Conservation (phyloP, 2,888 invertebrate species). For the Polydesmus complanatus region DNA sequence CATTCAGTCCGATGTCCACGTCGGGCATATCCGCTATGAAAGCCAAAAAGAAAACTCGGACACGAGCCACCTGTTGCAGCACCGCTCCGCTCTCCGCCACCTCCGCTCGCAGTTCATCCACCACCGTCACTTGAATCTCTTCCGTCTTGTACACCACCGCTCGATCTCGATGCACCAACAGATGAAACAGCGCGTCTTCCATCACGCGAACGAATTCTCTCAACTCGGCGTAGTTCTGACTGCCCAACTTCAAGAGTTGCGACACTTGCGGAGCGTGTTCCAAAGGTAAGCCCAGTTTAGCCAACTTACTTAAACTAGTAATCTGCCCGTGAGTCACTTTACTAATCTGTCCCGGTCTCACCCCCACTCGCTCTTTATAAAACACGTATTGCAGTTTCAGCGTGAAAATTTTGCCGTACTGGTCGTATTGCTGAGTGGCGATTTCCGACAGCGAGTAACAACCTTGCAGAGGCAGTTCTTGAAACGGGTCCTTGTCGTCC, state of each 20-base stretch:
- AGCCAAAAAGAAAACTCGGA: constrained; percentile 86
- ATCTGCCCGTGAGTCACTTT: constrained; percentile 71
- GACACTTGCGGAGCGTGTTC: constrained; percentile 93
- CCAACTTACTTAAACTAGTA: constrained; percentile 81
- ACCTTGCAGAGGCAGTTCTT: constrained; percentile 83
- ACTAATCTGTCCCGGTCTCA: constrained; percentile 83
- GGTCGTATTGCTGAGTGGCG: constrained; percentile 89
- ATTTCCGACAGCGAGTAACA: constrained; percentile 92
- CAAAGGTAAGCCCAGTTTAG: constrained; percentile 85
- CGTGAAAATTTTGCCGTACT: constrained; percentile 98
- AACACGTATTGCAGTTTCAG: constrained; percentile 93
- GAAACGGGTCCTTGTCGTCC: constrained; percentile 79
- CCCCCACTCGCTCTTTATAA: constrained; percentile 94
- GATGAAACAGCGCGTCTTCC: constrained; percentile 80
- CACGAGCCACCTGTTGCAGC: constrained; percentile 81
- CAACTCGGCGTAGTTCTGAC: constrained; percentile 73
- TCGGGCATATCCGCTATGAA: constrained; percentile 96
- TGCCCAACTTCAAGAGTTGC: constrained; percentile 89
- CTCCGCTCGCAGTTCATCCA: constrained; percentile 83
- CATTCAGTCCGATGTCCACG: constrained; percentile 93
- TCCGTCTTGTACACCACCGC: constrained; percentile 89
- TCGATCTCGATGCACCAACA: constrained; percentile 71
- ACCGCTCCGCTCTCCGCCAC: constrained; percentile 63
- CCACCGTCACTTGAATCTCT: constrained; percentile 83
- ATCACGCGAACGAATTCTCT: constrained; percentile 79